phyloP scores from a whole-genome alignment of 2,113 vertebrate genomes.

The Ceyx melanurus region DNA sequence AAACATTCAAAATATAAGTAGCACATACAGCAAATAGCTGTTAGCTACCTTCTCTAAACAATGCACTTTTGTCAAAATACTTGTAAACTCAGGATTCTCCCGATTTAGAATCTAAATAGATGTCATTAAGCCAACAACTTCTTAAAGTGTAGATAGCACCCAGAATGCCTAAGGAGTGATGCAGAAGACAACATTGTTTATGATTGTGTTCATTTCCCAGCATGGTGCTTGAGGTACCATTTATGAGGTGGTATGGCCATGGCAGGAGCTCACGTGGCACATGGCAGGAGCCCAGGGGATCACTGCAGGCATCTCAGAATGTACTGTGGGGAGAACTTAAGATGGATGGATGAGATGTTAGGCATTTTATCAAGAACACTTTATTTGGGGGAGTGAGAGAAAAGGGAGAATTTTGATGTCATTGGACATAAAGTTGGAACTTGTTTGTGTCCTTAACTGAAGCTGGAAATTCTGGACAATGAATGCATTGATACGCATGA shows the following conservation, averaged over 20 bases:
- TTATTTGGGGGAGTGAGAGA: not conserved
- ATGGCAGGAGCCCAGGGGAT: no score
- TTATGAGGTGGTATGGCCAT: not conserved
- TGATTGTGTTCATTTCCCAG: not conserved
- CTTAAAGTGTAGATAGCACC: not conserved
- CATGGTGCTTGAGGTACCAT: not conserved
- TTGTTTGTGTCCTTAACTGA: not conserved
- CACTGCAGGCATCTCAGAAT: not conserved
- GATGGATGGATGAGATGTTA: not conserved
- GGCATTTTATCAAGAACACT: not conserved
- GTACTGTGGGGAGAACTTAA: not conserved
- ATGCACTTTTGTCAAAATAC: not conserved
- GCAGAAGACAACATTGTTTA: not conserved
- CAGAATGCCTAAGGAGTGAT: not conserved
- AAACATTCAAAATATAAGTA: not conserved
- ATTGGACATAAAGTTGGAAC: not conserved
- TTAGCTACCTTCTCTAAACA: not conserved
- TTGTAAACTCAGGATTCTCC: not conserved
- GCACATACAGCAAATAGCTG: not conserved
- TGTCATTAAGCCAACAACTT: not conserved
- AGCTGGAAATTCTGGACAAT: not conserved
- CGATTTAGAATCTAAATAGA: not conserved
- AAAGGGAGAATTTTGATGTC: not conserved
- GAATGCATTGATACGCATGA: not conserved
- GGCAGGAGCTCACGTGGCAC: not conserved